These are phyloP conservation scores for Sialia sialis DNA, from an alignment of 2,113 vertebrate genomes.

Conservation along the genomic window DNA sequence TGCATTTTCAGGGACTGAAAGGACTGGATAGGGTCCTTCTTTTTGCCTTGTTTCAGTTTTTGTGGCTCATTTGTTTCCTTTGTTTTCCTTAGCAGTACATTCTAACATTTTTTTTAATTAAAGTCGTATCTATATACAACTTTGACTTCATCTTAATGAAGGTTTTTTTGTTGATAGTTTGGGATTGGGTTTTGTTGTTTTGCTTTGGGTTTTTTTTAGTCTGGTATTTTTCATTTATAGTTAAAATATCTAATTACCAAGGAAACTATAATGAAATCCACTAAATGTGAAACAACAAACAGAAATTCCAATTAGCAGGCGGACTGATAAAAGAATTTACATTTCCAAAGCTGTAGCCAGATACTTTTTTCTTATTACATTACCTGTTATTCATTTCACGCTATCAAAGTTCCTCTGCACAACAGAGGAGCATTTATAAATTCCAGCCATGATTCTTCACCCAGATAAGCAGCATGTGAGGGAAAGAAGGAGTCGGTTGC, in stretches of 20 bases:
- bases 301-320: slow-evolving; percentile 59
- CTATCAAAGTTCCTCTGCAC: slow-evolving; percentile 32
- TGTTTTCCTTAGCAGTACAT: background rate
- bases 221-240: slow-evolving; percentile 47
- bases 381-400: slow-evolving; percentile 59
- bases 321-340: slow-evolving; percentile 64
- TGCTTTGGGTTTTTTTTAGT: background rate
- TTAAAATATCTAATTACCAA: slow-evolving; percentile 63
- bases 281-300: slow-evolving; percentile 57
- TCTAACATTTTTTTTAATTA: slow-evolving; percentile 47
- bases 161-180: background rate
- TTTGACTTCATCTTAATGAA: slow-evolving; percentile 50
- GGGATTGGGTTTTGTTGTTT: background rate
- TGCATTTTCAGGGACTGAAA: background rate
- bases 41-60: background rate
- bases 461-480: slow-evolving; percentile 21
- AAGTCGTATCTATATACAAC: background rate
- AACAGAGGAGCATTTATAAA: slow-evolving; percentile 54
- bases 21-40: background rate
- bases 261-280: slow-evolving; percentile 60
- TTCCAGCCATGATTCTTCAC: slow-evolving; percentile 24
- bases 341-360: slow-evolving; percentile 53
- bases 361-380: slow-evolving; percentile 51
- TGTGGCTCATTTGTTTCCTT: slow-evolving; percentile 9
- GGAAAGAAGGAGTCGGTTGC: background rate